Percentiles rank a stretch among this genome's conserved stretches.
Conservation (phyloP, 2,113 vertebrate genomes). For the Saguinus imperator region DNA sequence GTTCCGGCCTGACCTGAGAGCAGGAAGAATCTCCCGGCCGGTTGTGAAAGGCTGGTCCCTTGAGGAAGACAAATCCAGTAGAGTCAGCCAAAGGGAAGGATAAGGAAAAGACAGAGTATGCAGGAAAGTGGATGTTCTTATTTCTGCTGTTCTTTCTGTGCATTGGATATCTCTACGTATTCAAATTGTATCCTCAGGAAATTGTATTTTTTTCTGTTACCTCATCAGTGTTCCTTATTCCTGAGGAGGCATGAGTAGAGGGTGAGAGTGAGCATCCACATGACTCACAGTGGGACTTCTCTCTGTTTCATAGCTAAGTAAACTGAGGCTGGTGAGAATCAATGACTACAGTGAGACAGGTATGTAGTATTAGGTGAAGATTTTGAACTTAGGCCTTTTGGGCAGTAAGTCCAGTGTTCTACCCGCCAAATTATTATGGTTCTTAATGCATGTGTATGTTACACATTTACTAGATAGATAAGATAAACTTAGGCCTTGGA, state of each 20-base stretch:
- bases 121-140: not conserved
- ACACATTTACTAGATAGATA: not conserved
- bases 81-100: not conserved
- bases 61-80: not conserved
- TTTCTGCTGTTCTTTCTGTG: rapidly evolving
- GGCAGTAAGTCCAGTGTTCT: not conserved
- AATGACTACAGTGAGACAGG: not conserved
- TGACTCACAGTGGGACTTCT: not conserved
- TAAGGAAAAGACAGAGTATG: not conserved
- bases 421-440: not conserved
- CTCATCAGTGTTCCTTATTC: not conserved
- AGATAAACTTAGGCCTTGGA: not conserved
- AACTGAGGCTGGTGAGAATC: not conserved
- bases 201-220: not conserved
- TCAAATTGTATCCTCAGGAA: not conserved
- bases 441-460: not conserved
- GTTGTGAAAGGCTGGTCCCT: not conserved
- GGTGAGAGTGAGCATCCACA: too few species aligned
- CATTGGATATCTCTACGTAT: not conserved
- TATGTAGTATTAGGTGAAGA: not conserved
- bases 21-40: not conserved
- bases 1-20: not conserved
- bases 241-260: not conserved
- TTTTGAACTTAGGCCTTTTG: constrained; percentile 2
- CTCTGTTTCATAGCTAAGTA: not conserved